These are phyloP conservation scores for Tadarida brasiliensis DNA, from an alignment of 2,797 vertebrate genomes.

Conservation along the genomic window DNA sequence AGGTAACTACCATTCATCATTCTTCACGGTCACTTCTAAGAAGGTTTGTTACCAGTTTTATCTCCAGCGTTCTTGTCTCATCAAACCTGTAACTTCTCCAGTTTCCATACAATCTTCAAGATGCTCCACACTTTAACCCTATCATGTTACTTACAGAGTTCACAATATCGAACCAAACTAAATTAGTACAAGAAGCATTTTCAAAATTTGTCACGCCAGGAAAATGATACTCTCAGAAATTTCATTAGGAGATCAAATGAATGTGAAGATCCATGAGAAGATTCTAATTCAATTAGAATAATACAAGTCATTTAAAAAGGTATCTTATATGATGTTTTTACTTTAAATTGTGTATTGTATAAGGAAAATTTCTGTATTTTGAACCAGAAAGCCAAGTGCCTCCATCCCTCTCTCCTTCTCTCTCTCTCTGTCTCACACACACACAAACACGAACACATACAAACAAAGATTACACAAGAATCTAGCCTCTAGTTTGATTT, in stretches of 20 bases:
- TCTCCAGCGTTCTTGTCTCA: not conserved
- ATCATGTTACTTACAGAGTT: not conserved
- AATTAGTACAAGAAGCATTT: not conserved
- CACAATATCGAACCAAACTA: not conserved
- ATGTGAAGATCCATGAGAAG: not conserved
- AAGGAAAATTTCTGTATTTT: conserved; percentile 1
- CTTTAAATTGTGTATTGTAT: not conserved
- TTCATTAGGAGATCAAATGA: not conserved
- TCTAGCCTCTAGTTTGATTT: not conserved
- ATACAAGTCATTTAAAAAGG: not conserved
- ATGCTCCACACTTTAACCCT: conserved; percentile 47
- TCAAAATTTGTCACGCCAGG: not conserved
- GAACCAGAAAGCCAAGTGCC: not conserved
- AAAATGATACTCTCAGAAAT: not conserved
- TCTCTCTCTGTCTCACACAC: not conserved
- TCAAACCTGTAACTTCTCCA: conserved; percentile 5
- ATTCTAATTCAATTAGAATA: not conserved
- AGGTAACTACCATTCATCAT: conserved; percentile 78
- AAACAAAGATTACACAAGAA: not conserved
- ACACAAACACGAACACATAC: not conserved
- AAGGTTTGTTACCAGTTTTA: conserved; percentile 33
- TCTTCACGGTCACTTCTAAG: conserved; percentile 59
- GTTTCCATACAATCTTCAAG: conserved; percentile 1
- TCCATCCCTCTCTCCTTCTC: not conserved
- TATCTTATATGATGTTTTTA: not conserved